phyloP scores from a whole-genome alignment of 2,797 vertebrate genomes.

The Argya squamiceps region DNA sequence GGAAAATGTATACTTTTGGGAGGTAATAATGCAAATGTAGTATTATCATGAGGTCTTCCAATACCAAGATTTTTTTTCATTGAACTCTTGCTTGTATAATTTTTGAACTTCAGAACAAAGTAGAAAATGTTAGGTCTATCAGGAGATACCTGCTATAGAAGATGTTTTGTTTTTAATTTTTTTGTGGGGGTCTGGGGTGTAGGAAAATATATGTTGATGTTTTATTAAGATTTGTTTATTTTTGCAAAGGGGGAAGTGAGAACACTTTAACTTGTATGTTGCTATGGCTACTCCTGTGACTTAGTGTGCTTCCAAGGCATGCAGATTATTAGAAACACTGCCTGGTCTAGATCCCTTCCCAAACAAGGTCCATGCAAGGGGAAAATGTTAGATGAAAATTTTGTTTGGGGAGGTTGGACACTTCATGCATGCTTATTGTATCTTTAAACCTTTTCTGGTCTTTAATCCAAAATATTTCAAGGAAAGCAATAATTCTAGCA shows the following conservation, averaged over 20 bases:
- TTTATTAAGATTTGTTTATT: neutral
- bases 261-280: neutral
- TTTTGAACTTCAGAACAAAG: neutral
- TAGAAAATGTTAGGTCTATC: neutral
- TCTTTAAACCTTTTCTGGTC: neutral
- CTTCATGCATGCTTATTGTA: neutral
- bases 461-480: neutral
- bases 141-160: neutral
- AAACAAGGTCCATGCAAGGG: neutral
- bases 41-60: neutral
- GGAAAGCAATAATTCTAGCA: neutral
- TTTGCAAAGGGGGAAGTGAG: neutral
- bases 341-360: neutral
- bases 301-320: neutral
- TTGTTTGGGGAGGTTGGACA: fast-evolving
- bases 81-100: neutral
- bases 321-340: neutral
- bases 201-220: neutral
- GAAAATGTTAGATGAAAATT: neutral
- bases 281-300: neutral
- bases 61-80: neutral
- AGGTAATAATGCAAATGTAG: neutral
- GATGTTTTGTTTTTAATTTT: neutral
- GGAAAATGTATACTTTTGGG: neutral
- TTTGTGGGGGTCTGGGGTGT: fast-evolving